A percentile compares a stretch with the other conserved stretches of the same genome.
phyloP scores from a whole-genome alignment of 2,888 invertebrate species.

The Mylabris sibirica region DNA sequence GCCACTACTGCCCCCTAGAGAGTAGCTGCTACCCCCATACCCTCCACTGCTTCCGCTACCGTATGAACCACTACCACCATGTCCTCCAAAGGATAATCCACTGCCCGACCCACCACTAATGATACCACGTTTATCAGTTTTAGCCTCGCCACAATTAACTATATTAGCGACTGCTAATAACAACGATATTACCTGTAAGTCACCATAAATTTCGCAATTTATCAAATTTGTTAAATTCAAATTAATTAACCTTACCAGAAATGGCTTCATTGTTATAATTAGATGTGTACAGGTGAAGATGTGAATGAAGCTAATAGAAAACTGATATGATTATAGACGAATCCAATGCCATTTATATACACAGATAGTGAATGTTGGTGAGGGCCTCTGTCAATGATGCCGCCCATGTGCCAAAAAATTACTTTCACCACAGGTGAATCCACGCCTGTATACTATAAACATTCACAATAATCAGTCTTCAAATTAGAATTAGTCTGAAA shows the following conservation, averaged over 20 bases:
- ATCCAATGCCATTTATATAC: slow-evolving; percentile 25
- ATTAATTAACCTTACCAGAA: slow-evolving; percentile 31
- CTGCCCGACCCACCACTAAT: slow-evolving; percentile 15
- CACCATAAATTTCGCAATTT: neutral
- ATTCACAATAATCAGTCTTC: slow-evolving; percentile 19
- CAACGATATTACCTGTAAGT: slow-evolving; percentile 31
- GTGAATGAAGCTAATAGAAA: slow-evolving; percentile 26
- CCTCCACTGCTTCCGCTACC: neutral
- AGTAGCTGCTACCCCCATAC: neutral
- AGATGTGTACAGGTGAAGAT: neutral
- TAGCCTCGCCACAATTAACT: slow-evolving; percentile 30
- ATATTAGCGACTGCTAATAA: slow-evolving; percentile 35
- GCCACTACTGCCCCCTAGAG: neutral
- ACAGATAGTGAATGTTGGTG: slow-evolving; percentile 18
- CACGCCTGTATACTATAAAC: slow-evolving; percentile 18
- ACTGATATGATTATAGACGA: slow-evolving; percentile 30
- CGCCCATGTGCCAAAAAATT: slow-evolving; percentile 29
- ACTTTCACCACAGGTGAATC: slow-evolving; percentile 36
- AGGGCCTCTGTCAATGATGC: slow-evolving; percentile 26
- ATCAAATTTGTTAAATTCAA: neutral
- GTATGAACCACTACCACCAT: neutral
- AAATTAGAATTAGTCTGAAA: slow-evolving; percentile 10
- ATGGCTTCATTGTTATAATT: slow-evolving; percentile 33
- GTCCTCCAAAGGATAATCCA: neutral
- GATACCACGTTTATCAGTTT: slow-evolving; percentile 30